phyloP scores from a whole-genome alignment of 2,113 vertebrate species.

The Nycticebus coucang region DNA sequence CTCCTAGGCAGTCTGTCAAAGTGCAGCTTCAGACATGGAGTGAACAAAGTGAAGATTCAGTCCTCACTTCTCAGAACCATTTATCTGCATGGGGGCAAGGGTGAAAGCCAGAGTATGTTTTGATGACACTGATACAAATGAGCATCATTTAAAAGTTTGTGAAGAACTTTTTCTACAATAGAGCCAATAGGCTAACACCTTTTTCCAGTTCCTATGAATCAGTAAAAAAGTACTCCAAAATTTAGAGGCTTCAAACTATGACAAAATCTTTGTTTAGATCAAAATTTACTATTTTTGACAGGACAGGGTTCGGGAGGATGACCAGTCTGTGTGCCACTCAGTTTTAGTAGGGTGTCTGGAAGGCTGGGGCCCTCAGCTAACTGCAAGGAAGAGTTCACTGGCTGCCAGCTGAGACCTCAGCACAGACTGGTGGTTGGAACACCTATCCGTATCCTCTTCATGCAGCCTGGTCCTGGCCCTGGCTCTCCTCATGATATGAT shows the following conservation, averaged over 20 bases:
- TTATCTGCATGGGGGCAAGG: background rate
- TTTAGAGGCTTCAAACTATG: background rate
- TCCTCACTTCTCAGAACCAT: background rate
- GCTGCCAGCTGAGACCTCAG: background rate
- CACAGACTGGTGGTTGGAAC: background rate
- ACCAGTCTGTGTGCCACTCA: background rate
- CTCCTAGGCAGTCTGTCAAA: background rate
- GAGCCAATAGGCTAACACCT: background rate
- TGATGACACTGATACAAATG: background rate
- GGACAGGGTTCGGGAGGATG: background rate
- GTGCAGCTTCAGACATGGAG: background rate
- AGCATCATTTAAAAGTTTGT: background rate
- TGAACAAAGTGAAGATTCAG: background rate
- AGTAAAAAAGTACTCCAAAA: conserved; percentile 13
- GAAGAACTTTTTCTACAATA: background rate
- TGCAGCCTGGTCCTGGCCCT: background rate
- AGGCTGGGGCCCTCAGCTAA: background rate
- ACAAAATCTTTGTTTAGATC: background rate
- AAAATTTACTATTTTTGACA: too few relatives aligned
- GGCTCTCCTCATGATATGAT: background rate
- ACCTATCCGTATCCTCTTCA: background rate
- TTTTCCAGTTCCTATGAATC: background rate
- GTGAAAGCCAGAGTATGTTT: background rate
- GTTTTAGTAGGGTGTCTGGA: background rate
- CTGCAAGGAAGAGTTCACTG: background rate